phyloP scores from a whole-genome alignment of 1,140 invertebrate genomes.

The Nasonia giraulti region DNA sequence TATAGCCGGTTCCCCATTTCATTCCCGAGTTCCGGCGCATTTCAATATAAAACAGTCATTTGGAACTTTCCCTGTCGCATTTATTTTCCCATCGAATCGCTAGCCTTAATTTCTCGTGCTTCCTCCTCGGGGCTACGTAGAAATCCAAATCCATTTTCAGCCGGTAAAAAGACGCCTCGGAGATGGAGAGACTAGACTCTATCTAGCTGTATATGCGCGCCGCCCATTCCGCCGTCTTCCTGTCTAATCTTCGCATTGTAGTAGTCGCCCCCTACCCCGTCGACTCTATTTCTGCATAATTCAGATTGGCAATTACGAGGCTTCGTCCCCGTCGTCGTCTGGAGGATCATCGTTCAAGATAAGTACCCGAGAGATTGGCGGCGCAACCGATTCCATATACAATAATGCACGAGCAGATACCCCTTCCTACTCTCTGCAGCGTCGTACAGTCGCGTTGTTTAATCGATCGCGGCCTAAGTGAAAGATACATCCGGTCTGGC shows the following conservation, averaged over 20 bases:
- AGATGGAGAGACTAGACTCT: too few species aligned
- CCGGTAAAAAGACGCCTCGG: neutral
- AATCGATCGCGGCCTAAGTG: neutral
- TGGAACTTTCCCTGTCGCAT: neutral
- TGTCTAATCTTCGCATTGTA: slow-evolving; percentile 28
- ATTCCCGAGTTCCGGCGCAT: neutral
- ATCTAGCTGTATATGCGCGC: neutral
- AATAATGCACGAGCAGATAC: slow-evolving; percentile 1
- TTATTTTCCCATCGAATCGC: neutral
- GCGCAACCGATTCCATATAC: neutral
- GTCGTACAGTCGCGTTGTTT: neutral
- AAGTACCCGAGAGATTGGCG: neutral
- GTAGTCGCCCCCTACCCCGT: too few species aligned
- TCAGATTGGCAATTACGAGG: slow-evolving; percentile 45
- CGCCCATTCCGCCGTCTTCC: slow-evolving; percentile 11
- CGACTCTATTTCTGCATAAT: slow-evolving; percentile 38
- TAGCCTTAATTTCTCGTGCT: neutral
- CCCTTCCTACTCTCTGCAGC: too few species aligned
- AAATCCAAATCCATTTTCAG: neutral
- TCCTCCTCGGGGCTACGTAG: neutral
- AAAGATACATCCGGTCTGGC: neutral
- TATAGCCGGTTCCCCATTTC: neutral
- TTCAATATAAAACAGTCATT: neutral
- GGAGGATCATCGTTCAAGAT: slow-evolving; percentile 9
- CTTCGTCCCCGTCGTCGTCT: slow-evolving; percentile 16